Percentiles rank a stretch among this genome's conserved stretches.
These are phyloP conservation scores for Melinopterus prodromus DNA, from an alignment of 2,888 invertebrate genomes.

Conservation along the genomic window DNA sequence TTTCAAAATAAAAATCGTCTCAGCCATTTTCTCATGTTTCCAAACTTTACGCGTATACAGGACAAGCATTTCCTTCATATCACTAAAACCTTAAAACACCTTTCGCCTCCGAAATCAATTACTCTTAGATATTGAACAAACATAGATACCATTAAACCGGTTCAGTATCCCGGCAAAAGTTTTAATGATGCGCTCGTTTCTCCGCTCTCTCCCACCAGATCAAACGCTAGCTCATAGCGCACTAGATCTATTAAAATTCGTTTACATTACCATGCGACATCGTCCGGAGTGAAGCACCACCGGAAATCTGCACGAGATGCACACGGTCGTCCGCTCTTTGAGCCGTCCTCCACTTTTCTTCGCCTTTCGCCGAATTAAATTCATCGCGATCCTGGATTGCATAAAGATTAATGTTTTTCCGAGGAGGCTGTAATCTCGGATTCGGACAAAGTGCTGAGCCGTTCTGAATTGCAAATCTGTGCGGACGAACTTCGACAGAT, in stretches of 20 bases:
- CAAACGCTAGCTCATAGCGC: background rate
- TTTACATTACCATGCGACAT: background rate
- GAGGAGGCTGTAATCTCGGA: constrained; percentile 4
- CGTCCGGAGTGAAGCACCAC: background rate
- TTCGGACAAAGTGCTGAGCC: constrained; percentile 4
- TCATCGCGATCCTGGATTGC: background rate
- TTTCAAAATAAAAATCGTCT: too few relatives aligned
- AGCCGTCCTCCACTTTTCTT: background rate
- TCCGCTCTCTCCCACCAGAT: background rate
- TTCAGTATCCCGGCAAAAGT: background rate
- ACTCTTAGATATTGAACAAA: too few relatives aligned
- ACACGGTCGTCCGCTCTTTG: background rate
- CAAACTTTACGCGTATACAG: too few relatives aligned
- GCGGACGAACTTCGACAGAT: background rate
- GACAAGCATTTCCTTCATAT: too few relatives aligned
- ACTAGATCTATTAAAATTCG: background rate
- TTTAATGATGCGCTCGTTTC: background rate
- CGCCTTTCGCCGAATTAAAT: background rate
- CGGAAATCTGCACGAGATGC: background rate
- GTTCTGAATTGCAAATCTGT: background rate
- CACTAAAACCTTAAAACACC: too few relatives aligned
- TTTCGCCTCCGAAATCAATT: too few relatives aligned
- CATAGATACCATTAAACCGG: background rate
- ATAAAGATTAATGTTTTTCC: constrained; percentile 4
- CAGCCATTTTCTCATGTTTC: too few relatives aligned